Evolutionary conservation across 2,113 vertebrate species (phyloP).

Genomic region (Prionailurus bengalensis): DNA sequence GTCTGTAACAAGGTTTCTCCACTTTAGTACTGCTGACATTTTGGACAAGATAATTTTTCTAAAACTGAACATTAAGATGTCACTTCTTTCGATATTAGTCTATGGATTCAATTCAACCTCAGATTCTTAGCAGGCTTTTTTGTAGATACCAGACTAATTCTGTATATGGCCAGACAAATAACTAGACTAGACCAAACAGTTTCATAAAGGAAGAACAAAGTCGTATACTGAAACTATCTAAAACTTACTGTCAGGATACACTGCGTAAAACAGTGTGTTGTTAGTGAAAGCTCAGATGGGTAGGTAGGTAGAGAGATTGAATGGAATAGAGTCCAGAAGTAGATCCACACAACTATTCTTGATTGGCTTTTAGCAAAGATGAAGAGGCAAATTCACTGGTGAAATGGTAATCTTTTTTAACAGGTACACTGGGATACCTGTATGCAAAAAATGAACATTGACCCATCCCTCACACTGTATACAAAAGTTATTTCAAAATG

Average conservation of each 20-base stretch:
- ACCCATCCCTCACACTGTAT: background rate
- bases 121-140: background rate
- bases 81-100: background rate
- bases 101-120: background rate
- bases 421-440: background rate
- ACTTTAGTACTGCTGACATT: background rate
- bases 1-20: background rate
- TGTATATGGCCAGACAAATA: background rate
- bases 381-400: background rate
- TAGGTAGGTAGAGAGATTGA: background rate
- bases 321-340: background rate
- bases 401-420: background rate
- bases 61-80: background rate
- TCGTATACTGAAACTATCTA: background rate
- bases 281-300: background rate
- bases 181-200: background rate
- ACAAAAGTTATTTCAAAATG: background rate
- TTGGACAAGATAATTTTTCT: background rate
- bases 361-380: background rate
- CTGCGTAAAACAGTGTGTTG: background rate
- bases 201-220: background rate
- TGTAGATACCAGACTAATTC: background rate
- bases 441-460: background rate
- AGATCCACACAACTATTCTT: background rate
- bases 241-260: background rate